Base-by-base conservation (phyloP, 2,797 vertebrate genomes). In the Leucoraja ocellata region DNA sequence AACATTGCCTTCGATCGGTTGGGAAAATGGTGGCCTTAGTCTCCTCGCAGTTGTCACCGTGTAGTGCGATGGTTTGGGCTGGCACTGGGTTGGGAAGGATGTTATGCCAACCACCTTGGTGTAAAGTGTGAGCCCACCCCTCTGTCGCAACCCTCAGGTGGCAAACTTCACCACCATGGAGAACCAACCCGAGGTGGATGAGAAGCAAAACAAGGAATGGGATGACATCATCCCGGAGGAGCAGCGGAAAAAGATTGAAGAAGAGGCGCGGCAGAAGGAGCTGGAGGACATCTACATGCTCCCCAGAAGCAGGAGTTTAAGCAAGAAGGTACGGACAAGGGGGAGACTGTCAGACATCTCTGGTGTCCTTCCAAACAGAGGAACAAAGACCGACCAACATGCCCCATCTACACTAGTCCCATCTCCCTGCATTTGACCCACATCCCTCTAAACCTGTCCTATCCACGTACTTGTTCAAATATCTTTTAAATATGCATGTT, bases 151-250 rank as follows among this genome's bases (percentile, higher is more conserved):
- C 46, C 9, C 95, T 28, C 93, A 99, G 99, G 98, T 99, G 83
- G 99, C 99, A 77, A 99, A 99, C 95, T 99, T 99, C 95, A 96
- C 98, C 94, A 99, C 97, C 18, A 99, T 99, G 98, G 99, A 99
- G 93, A 97, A 95, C 39, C 96, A 97, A 90, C 96, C 96, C 0
- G 98, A 98, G n/a, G 95, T 98, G 25, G 98, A 98, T 0, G 98
- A 98, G 3, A 97, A 94, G 77, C 94, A 94, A 2, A 93, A 95
- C 0, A 96, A 97, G 86, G 98, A 98, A 93, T 99, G 99, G 99
- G 99, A 99, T 0, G 97, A 99, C 9, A 99, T 99, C 93, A 99
- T 99, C 95, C 99, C 99, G 0, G 98, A 98, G 93, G 98, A 98
- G 54, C 98, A 98, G 94, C 96, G 99, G 39, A 97, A 97, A 91